phyloP scores from a whole-genome alignment of 1,140 invertebrate species.

The Pantala flavescens region DNA sequence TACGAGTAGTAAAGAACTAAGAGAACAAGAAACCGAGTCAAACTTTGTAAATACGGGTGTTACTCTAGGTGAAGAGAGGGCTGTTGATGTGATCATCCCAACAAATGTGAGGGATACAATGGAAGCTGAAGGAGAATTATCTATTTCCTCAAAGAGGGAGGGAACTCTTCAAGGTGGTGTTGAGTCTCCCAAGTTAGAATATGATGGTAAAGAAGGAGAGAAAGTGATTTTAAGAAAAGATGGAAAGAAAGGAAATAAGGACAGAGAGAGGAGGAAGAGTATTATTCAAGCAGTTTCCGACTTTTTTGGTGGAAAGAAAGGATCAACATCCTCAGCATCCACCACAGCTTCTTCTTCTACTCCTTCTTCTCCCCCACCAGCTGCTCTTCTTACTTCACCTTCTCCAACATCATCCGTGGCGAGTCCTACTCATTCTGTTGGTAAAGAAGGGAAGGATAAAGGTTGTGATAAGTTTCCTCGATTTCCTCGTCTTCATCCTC shows the following conservation, averaged over 20 bases:
- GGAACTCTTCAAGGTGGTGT: background rate
- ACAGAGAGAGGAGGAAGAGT: constrained; percentile 63
- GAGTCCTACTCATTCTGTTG: background rate
- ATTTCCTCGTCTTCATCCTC: background rate
- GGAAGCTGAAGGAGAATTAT: background rate
- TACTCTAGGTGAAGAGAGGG: background rate
- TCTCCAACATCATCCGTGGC: constrained; percentile 15
- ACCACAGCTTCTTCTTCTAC: constrained; percentile 28
- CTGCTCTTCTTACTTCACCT: constrained; percentile 28
- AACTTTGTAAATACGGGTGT: background rate
- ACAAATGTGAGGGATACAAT: background rate
- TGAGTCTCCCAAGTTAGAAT: background rate
- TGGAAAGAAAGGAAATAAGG: constrained; percentile 40
- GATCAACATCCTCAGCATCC: constrained; percentile 26
- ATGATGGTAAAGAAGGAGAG: constrained; percentile 10
- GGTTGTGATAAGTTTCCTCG: background rate
- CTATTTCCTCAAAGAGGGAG: background rate
- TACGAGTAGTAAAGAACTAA: background rate
- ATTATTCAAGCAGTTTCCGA: constrained; percentile 75
- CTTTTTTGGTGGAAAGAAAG: constrained; percentile 57
- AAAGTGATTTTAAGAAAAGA: constrained; percentile 17
- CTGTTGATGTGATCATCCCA: background rate
- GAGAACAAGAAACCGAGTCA: background rate
- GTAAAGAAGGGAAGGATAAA: background rate
- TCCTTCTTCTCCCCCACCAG: constrained; percentile 29